Conservation (phyloP, 2,888 invertebrate species). For the Arrhopalites spinosus region DNA sequence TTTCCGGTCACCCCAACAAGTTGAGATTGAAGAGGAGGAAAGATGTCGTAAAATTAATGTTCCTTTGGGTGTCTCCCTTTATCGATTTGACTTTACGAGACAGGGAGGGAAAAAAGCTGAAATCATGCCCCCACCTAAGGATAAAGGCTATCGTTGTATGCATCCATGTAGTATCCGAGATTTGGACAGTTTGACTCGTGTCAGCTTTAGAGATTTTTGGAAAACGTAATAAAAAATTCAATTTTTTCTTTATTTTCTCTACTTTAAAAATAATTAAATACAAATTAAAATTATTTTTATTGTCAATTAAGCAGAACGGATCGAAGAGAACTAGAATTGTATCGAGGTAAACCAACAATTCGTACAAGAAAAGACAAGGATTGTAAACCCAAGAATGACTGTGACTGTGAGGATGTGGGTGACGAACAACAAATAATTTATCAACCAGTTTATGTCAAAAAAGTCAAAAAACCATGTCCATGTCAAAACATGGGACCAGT, state of each 20-base stretch:
- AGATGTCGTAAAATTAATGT: constrained; percentile 39
- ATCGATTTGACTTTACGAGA: constrained; percentile 41
- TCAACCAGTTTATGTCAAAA: neutral
- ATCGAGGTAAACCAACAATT: constrained; percentile 47
- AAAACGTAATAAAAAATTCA: constrained; percentile 40
- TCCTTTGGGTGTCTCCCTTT: constrained; percentile 41
- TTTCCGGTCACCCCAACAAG: constrained; percentile 44
- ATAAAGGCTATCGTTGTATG: constrained; percentile 48
- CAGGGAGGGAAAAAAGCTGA: constrained; percentile 50
- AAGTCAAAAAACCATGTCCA: constrained; percentile 2
- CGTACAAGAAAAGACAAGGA: constrained; percentile 1
- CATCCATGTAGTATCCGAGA: constrained; percentile 41
- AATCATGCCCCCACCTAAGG: constrained; percentile 46
- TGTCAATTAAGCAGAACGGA: constrained; percentile 38
- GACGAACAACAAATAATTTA: constrained; percentile 10
- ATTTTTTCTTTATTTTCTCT: neutral
- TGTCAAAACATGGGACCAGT: neutral
- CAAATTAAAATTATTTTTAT: neutral
- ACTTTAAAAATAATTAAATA: neutral
- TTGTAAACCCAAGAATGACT: constrained; percentile 5
- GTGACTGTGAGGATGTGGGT: neutral
- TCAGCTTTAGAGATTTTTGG: constrained; percentile 47
- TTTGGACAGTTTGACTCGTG: constrained; percentile 43
- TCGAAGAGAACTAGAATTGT: constrained; percentile 40
- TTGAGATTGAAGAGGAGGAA: constrained; percentile 38